Conservation (phyloP, 1,140 invertebrate genomes). For the Colletes gigas region DNA sequence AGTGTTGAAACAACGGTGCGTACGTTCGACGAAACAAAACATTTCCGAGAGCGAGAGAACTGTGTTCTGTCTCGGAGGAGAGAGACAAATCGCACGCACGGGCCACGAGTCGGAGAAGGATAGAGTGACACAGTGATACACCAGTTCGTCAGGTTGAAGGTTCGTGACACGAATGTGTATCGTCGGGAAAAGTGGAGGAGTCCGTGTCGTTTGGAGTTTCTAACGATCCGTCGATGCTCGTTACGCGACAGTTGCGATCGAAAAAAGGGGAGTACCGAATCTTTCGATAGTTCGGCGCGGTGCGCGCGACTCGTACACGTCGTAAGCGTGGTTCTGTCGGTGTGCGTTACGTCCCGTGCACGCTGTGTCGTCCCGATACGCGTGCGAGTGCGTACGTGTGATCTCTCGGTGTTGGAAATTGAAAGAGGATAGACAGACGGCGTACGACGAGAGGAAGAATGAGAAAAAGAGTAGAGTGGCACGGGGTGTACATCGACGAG, state of each 20-base stretch:
- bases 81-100: slow-evolving; percentile 44
- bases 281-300: slow-evolving; percentile 12
- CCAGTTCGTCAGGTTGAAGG: slow-evolving; percentile 22
- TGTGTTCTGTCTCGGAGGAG: slow-evolving; percentile 11
- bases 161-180: slow-evolving; percentile 37
- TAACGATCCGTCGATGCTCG: neutral
- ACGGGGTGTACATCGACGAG: slow-evolving; percentile 32
- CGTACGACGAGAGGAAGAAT: slow-evolving; percentile 32
- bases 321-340: slow-evolving; percentile 29
- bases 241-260: neutral
- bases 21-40: slow-evolving; percentile 15
- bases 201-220: neutral
- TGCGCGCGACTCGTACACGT: slow-evolving; percentile 27
- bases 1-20: neutral
- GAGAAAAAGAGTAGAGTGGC: slow-evolving; percentile 44
- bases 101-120: slow-evolving; percentile 24
- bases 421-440: slow-evolving; percentile 36
- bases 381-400: slow-evolving; percentile 8
- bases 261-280: slow-evolving; percentile 27
- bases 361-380: neutral
- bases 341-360: slow-evolving; percentile 32
- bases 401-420: slow-evolving; percentile 22
- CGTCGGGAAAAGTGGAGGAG: neutral
- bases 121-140: slow-evolving; percentile 41
- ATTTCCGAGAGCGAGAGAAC: neutral